Evolutionary conservation across 2,113 vertebrate genomes (phyloP).

Genomic region (Odocoileus virginianus): DNA sequence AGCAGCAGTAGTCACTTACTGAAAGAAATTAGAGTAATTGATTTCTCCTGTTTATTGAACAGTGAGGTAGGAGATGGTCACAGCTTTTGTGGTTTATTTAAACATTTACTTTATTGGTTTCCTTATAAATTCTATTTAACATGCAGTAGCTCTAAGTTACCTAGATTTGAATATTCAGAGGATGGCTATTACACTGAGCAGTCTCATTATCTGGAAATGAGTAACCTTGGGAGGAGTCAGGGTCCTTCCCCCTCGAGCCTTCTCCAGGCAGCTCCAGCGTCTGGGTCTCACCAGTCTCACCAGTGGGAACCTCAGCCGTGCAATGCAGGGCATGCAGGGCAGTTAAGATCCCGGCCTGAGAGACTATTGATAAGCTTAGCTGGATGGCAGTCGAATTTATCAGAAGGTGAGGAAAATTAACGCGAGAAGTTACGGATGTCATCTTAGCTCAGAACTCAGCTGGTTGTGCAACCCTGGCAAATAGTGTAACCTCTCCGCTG

Average conservation of each 20-base stretch:
- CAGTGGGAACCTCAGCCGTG: not conserved
- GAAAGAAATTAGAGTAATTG: not conserved
- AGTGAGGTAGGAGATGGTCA: not conserved
- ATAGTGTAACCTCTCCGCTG: slow-evolving; percentile 11
- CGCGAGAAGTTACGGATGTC: not conserved
- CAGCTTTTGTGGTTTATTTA: not conserved
- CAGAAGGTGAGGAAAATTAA: not conserved
- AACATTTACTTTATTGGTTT: not conserved
- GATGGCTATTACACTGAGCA: not conserved
- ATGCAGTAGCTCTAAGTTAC: not conserved
- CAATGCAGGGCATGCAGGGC: not conserved
- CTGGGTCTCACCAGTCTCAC: not conserved
- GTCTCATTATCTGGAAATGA: not conserved
- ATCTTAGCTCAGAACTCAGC: slow-evolving; percentile 15
- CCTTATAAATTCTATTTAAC: not conserved
- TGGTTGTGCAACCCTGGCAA: not conserved
- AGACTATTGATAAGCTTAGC: not conserved
- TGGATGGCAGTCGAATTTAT: slow-evolving; percentile 6
- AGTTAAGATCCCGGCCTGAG: not conserved
- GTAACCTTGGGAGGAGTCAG: slow-evolving; percentile 14
- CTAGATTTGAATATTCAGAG: not conserved
- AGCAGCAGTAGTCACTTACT: not conserved
- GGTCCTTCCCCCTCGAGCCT: not conserved
- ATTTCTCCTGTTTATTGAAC: not conserved
- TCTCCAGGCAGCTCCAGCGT: not conserved